These are phyloP conservation scores for Diploscapter pachys DNA, from an alignment of 1,140 invertebrate species.

Conservation along the genomic window DNA sequence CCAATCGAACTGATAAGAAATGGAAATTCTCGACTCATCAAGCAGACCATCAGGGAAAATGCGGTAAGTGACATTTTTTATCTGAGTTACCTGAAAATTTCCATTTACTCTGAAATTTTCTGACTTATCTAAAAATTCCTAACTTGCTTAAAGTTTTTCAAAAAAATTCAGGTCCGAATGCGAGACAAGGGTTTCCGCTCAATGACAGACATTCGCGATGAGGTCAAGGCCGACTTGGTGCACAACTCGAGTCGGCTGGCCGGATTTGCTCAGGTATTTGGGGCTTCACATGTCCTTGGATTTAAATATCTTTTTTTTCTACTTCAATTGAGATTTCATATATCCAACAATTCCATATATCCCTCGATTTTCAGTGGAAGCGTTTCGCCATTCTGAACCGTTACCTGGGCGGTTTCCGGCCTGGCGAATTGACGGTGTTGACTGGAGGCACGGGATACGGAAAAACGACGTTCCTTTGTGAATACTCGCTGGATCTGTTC, in stretches of 20 bases:
- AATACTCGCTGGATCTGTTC: constrained; percentile 94
- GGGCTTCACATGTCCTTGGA: neutral
- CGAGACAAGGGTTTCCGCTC: constrained; percentile 54
- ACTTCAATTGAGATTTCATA: no score
- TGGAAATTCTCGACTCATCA: constrained; percentile 39
- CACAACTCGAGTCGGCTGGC: constrained; percentile 40
- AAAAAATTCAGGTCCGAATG: constrained; percentile 35
- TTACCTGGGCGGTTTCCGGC: constrained; percentile 84
- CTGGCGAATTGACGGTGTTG: constrained; percentile 90
- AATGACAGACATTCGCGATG: constrained; percentile 51
- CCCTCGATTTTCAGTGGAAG: constrained; percentile 71
- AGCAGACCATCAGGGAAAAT: constrained; percentile 48
- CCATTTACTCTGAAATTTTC: no score
- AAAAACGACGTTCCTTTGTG: constrained; percentile 96
- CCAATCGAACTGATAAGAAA: constrained; percentile 55
- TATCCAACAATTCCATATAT: no score
- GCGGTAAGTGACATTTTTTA: constrained; percentile 28
- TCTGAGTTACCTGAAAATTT: no score
- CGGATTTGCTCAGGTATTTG: constrained; percentile 45
- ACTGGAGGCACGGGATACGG: constrained; percentile 94
- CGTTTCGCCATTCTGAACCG: constrained; percentile 80
- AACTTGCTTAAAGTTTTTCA: no score
- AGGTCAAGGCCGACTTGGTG: constrained; percentile 43
- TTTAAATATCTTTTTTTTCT: neutral
- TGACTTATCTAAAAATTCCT: neutral